Percentiles rank a stretch among this genome's conserved stretches.
Evolutionary conservation across 2,113 vertebrate species (phyloP).

Genomic region (Antechinus flavipes): DNA sequence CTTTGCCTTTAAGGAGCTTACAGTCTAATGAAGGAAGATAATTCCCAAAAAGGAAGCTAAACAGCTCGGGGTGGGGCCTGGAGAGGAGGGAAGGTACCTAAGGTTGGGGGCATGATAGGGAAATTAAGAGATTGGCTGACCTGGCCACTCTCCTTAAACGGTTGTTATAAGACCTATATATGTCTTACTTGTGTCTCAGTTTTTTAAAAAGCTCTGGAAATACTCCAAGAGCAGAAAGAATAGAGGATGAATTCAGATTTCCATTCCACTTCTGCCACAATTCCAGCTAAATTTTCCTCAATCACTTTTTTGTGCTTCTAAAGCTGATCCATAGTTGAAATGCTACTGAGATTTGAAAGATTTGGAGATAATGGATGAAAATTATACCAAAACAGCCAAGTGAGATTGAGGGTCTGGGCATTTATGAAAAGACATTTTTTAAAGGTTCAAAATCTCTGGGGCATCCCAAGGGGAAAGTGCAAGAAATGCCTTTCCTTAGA

Average conservation of each 20-base stretch:
- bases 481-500: not conserved
- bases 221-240: not conserved
- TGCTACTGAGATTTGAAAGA: not conserved
- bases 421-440: not conserved
- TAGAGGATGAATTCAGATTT: not conserved
- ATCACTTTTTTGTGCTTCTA: not conserved
- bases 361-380: not conserved
- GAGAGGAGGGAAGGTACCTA: not conserved
- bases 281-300: not conserved
- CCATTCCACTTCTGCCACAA: not conserved
- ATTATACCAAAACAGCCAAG: not conserved
- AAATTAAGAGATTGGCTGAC: not conserved
- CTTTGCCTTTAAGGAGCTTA: not conserved
- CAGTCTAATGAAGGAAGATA: not conserved
- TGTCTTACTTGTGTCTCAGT: not conserved
- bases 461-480: not conserved
- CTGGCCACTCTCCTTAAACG: not conserved
- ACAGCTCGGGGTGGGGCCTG: not conserved
- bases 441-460: not conserved
- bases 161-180: not conserved
- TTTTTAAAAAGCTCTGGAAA: not conserved
- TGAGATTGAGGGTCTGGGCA: not conserved
- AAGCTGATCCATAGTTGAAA: not conserved
- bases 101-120: not conserved
- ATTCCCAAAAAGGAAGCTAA: not conserved